Conservation (phyloP, 30 jellyfish, hydroid and myxozoan species). For the Nemopilema nomurai region DNA sequence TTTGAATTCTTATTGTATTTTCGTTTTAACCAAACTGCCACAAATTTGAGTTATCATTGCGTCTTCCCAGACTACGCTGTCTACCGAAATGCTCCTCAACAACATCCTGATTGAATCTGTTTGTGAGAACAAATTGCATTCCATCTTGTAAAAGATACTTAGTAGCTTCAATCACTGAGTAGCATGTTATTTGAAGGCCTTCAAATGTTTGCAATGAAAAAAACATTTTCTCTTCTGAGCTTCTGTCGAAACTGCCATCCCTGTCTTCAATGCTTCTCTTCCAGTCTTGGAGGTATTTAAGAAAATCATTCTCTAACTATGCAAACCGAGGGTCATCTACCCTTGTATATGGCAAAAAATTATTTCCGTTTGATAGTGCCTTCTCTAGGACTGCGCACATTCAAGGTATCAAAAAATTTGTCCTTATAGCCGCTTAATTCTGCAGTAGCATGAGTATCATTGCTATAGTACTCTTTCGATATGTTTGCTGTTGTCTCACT, state of each 20-base stretch:
- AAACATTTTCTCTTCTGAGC: slow-evolving; percentile 46
- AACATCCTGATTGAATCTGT: slow-evolving; percentile 53
- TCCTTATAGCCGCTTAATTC: slow-evolving; percentile 43
- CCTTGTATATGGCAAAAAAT: slow-evolving; percentile 36
- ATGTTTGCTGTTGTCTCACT: slow-evolving; percentile 42
- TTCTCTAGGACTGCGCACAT: slow-evolving; percentile 63
- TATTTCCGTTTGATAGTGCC: slow-evolving; percentile 28
- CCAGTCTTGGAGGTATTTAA: slow-evolving; percentile 31
- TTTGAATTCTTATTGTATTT: slow-evolving; percentile 24
- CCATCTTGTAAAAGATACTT: slow-evolving; percentile 46
- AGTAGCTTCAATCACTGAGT: slow-evolving; percentile 46
- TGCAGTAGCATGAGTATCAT: slow-evolving; percentile 39
- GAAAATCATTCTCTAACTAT: slow-evolving; percentile 48
- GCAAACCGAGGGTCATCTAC: slow-evolving; percentile 45
- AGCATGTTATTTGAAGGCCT: slow-evolving; percentile 39
- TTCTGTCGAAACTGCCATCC: slow-evolving; percentile 6
- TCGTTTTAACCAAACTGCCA: slow-evolving; percentile 36
- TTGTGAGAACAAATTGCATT: slow-evolving; percentile 35
- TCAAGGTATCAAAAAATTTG: slow-evolving; percentile 53
- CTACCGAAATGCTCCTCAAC: slow-evolving; percentile 57
- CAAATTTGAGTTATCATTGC: slow-evolving; percentile 50
- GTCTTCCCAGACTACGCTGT: slow-evolving; percentile 51
- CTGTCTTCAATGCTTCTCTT: slow-evolving; percentile 34
- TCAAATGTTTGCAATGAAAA: slow-evolving; percentile 38
- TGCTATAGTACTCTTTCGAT: slow-evolving; percentile 26